Evolutionary conservation across 2,888 invertebrate genomes (phyloP).

Genomic region (Rotaria sp.): DNA sequence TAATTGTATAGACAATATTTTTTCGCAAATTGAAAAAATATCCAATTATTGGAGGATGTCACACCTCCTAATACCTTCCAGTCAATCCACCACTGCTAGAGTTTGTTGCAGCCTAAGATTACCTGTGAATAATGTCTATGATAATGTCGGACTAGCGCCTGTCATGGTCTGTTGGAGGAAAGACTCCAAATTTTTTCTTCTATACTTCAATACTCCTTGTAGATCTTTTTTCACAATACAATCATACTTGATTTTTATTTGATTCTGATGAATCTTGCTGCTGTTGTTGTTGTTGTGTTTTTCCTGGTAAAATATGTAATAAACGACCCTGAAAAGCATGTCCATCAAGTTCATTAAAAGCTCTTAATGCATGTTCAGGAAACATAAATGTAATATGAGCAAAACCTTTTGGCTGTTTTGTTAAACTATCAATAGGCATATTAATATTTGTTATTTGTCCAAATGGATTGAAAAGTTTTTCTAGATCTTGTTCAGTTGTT

Average conservation of each 20-base stretch:
- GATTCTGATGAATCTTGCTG: not conserved
- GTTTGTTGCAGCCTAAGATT: no score
- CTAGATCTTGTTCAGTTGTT: slow-evolving; percentile 75
- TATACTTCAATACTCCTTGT: no score
- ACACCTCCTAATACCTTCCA: no score
- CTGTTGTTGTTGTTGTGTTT: slow-evolving; percentile 47
- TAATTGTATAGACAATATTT: no score
- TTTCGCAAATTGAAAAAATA: no score
- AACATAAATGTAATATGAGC: slow-evolving; percentile 83
- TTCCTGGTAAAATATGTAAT: slow-evolving; percentile 83
- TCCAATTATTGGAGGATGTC: no score
- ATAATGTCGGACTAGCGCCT: no score
- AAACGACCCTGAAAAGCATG: slow-evolving; percentile 75
- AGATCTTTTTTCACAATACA: no score
- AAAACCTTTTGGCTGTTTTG: slow-evolving; percentile 80
- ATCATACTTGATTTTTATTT: not conserved
- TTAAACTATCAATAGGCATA: slow-evolving; percentile 75
- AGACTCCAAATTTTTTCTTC: no score
- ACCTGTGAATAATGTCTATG: no score
- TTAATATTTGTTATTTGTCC: slow-evolving; percentile 73
- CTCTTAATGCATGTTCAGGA: slow-evolving; percentile 85
- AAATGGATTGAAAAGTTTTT: slow-evolving; percentile 72
- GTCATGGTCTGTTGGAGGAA: no score
- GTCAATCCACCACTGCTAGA: no score
- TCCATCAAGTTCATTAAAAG: slow-evolving; percentile 82